A percentile compares a stretch with the other conserved stretches of the same genome.
Evolutionary conservation across 2,113 vertebrate species (phyloP).

Genomic region (Muntiacus muntjak): DNA sequence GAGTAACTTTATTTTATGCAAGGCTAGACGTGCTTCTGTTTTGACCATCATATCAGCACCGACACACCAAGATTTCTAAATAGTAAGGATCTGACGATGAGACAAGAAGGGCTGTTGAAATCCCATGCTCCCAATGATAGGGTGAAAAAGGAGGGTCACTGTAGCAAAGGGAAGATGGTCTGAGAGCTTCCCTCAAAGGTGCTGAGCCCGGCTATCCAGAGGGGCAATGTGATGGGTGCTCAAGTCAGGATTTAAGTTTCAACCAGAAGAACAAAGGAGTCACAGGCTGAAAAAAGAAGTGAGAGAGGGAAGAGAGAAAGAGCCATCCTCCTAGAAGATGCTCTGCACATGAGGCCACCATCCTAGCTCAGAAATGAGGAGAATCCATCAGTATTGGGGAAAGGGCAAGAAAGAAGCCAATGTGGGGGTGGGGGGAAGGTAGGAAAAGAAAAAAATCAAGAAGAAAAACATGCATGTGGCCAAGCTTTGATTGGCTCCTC

Average conservation of each 20-base stretch:
- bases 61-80: neutral
- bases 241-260: neutral
- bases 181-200: neutral
- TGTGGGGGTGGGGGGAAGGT: rapidly evolving
- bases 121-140: neutral
- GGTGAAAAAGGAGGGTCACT: neutral
- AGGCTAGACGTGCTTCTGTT: neutral
- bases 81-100: conserved; percentile 41
- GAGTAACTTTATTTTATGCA: conserved; percentile 19
- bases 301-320: neutral
- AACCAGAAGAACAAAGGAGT: neutral
- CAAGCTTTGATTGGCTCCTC: neutral
- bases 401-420: neutral
- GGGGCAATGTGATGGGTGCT: neutral
- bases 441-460: neutral
- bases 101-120: neutral
- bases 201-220: neutral
- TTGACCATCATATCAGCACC: neutral
- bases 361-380: neutral
- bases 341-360: neutral
- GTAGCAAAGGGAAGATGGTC: neutral
- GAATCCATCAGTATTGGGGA: neutral
- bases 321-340: neutral
- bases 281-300: neutral
- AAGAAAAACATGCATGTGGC: neutral